Evolutionary conservation across 2,888 invertebrate species (phyloP).

Genomic region (Drosophila conformis): DNA sequence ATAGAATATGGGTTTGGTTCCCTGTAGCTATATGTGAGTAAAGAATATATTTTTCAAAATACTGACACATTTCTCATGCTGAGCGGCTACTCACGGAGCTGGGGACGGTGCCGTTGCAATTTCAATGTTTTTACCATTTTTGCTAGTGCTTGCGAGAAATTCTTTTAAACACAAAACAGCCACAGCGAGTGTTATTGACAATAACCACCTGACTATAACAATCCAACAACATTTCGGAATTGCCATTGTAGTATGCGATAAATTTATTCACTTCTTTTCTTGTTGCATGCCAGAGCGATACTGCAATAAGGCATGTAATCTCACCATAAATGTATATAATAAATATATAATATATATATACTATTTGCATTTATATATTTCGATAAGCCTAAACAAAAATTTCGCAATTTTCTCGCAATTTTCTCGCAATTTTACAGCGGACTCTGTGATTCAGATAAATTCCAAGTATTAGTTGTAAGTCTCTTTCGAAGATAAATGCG

Average conservation of each 20-base stretch:
- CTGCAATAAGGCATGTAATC: not conserved
- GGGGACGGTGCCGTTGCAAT: not conserved
- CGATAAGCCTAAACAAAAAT: not conserved
- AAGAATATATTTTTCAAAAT: not conserved
- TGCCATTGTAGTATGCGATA: not conserved
- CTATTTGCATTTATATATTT: not conserved
- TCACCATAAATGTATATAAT: not conserved
- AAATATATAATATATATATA: not conserved
- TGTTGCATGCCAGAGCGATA: not conserved
- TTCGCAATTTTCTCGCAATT: too few relatives aligned
- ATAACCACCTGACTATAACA: not conserved
- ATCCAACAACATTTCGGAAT: not conserved
- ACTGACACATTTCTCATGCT: not conserved
- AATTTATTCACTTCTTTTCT: not conserved
- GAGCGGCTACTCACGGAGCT: not conserved
- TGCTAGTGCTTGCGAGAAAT: not conserved
- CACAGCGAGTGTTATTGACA: too few relatives aligned
- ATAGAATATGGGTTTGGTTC: not conserved
- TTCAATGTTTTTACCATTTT: not conserved
- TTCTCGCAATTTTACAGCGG: too few relatives aligned
- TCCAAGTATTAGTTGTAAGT: not conserved
- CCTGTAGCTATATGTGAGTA: not conserved
- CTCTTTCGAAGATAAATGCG: not conserved
- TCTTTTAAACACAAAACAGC: not conserved
- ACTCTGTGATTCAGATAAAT: not conserved